These are phyloP conservation scores for Paratilapia polleni DNA, from an alignment of 2,113 vertebrate genomes.

Conservation along the genomic window DNA sequence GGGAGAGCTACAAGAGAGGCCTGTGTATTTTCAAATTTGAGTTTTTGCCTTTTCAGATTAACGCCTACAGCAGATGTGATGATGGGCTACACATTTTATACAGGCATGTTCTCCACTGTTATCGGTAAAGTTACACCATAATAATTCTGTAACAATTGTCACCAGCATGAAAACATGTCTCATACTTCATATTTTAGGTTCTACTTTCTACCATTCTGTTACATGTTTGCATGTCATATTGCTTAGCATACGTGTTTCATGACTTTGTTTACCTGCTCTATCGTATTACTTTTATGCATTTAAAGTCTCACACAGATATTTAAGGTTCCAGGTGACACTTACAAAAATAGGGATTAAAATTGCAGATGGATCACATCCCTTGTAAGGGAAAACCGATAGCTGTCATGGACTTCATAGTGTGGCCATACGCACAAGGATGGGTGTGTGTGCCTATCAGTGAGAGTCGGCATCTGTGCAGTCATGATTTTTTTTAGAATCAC, in stretches of 20 bases:
- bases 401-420: background rate
- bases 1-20: background rate
- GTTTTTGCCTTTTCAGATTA: background rate
- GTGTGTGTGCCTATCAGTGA: background rate
- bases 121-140: background rate
- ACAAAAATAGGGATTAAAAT: background rate
- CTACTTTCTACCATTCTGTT: background rate
- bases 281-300: background rate
- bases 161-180: background rate
- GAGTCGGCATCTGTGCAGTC: background rate
- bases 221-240: background rate
- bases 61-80: background rate
- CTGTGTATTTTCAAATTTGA: background rate
- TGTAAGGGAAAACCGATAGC: background rate
- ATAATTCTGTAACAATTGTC: background rate
- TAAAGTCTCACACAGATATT: background rate
- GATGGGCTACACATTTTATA: background rate
- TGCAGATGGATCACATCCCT: background rate
- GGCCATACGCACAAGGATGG: background rate
- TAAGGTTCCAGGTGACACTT: background rate
- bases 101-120: background rate
- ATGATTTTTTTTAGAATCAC: background rate
- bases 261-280: background rate
- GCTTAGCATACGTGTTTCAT: background rate
- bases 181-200: background rate